Conservation (phyloP, 2,113 vertebrate species). For the Hemibagrus wyckioides region DNA sequence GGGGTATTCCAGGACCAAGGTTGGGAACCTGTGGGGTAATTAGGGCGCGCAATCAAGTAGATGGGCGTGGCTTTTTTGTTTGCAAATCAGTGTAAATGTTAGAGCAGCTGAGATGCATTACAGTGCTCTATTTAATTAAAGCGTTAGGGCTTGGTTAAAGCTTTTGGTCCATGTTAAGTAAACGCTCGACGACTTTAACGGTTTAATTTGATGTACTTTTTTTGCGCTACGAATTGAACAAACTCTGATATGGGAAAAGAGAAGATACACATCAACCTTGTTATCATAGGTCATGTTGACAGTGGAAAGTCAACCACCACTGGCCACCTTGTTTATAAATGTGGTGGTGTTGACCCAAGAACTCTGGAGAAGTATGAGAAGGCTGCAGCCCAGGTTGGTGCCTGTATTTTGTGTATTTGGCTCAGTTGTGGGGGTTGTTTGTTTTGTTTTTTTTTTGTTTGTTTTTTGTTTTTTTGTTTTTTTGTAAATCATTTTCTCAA, state of each 20-base stretch:
- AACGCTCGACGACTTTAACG: background rate
- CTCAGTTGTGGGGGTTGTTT: too few relatives aligned
- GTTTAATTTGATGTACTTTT: background rate
- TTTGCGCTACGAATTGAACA: background rate
- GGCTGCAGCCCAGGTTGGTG: constrained; percentile 65
- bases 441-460: background rate
- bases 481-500: too few relatives aligned
- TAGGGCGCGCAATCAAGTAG: background rate
- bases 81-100: background rate
- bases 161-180: background rate
- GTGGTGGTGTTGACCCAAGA: constrained; percentile 75
- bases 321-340: constrained; percentile 77
- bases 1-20: background rate
- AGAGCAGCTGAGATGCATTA: constrained; percentile 15
- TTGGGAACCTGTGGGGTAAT: background rate
- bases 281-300: constrained; percentile 80
- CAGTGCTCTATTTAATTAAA: background rate
- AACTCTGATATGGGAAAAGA: constrained; percentile 62
- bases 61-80: background rate
- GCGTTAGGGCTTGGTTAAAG: background rate
- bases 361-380: constrained; percentile 79
- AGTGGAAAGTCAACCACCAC: constrained; percentile 80
- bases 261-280: constrained; percentile 75
- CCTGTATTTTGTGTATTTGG: fast-evolving
- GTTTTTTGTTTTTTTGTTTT: background rate